Evolutionary conservation across 1,140 invertebrate species (phyloP).

Genomic region (Mesaphorura yosii): DNA sequence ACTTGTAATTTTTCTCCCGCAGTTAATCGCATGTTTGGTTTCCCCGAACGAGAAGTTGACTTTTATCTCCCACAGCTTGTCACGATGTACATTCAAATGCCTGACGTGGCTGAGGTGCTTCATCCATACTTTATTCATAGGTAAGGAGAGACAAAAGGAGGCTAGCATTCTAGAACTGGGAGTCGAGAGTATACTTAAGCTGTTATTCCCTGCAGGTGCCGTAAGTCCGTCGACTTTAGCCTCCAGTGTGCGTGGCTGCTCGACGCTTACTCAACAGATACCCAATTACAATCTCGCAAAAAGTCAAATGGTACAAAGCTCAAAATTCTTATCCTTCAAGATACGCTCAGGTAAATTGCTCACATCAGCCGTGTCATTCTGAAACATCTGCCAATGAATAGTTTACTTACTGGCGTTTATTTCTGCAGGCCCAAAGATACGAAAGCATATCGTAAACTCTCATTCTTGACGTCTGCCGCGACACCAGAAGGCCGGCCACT

Average conservation of each 20-base stretch:
- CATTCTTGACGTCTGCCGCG: slow-evolving; percentile 1
- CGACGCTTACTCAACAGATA: slow-evolving; percentile 80
- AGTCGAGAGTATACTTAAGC: background rate
- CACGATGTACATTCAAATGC: slow-evolving; percentile 97
- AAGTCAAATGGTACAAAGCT: slow-evolving; percentile 76
- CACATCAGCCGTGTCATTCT: background rate
- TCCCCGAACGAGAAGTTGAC: slow-evolving; percentile 80
- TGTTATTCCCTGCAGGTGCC: slow-evolving; percentile 33
- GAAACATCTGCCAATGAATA: background rate
- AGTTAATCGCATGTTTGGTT: slow-evolving; percentile 92
- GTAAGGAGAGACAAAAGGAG: too few relatives aligned
- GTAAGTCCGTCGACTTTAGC: slow-evolving; percentile 86
- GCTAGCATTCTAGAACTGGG: background rate
- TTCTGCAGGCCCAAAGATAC: slow-evolving; percentile 15
- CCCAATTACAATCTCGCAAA: slow-evolving; percentile 54
- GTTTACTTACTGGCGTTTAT: slow-evolving; percentile 4
- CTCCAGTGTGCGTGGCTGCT: slow-evolving; percentile 90
- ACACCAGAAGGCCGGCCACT: background rate
- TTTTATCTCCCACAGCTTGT: slow-evolving; percentile 96
- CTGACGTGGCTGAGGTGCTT: slow-evolving; percentile 84
- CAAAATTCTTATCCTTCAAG: slow-evolving; percentile 73
- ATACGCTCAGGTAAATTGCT: slow-evolving; percentile 57
- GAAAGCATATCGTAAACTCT: background rate
- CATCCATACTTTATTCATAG: slow-evolving; percentile 89
- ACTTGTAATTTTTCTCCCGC: background rate